phyloP scores from a whole-genome alignment of 1,140 invertebrate genomes.

The Muscidifurax raptorellus region DNA sequence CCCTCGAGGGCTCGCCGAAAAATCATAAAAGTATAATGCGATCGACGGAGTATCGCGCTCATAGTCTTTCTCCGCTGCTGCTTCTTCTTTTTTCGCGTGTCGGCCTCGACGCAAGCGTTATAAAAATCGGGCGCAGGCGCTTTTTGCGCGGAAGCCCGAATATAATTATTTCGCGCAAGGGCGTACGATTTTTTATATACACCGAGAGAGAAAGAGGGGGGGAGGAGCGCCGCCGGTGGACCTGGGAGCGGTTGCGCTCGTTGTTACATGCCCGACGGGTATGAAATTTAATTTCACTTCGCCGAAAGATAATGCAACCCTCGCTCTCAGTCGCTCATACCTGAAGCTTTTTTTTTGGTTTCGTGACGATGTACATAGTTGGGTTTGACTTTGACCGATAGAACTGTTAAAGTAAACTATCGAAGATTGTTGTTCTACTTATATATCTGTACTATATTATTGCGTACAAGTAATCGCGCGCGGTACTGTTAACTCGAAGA shows the following conservation, averaged over 20 bases:
- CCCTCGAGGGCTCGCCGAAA: not conserved
- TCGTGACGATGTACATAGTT: too few species aligned
- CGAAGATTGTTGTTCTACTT: too few species aligned
- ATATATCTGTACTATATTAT: too few species aligned
- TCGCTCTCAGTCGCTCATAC: constrained; percentile 34
- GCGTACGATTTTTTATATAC: not conserved
- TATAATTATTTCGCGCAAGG: constrained; percentile 36
- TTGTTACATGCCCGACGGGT: constrained; percentile 32
- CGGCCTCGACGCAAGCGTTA: constrained; percentile 3
- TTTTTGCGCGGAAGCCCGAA: constrained; percentile 50
- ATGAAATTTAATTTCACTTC: constrained; percentile 51
- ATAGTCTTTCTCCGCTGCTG: constrained; percentile 4
- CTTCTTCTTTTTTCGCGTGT: not conserved
- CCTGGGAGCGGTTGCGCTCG: not conserved
- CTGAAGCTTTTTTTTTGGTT: not conserved
- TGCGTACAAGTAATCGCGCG: too few species aligned
- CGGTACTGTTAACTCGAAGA: too few species aligned
- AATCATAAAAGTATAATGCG: constrained; percentile 47
- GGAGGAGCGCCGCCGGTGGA: not conserved
- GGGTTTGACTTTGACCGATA: too few species aligned
- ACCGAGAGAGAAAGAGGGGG: not conserved
- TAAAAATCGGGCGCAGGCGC: constrained; percentile 30
- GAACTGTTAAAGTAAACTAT: too few species aligned
- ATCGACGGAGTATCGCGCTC: constrained; percentile 20
- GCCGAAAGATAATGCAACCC: constrained; percentile 43